phyloP scores from a whole-genome alignment of 1,140 invertebrate species.

The Drosophila bipectinata region DNA sequence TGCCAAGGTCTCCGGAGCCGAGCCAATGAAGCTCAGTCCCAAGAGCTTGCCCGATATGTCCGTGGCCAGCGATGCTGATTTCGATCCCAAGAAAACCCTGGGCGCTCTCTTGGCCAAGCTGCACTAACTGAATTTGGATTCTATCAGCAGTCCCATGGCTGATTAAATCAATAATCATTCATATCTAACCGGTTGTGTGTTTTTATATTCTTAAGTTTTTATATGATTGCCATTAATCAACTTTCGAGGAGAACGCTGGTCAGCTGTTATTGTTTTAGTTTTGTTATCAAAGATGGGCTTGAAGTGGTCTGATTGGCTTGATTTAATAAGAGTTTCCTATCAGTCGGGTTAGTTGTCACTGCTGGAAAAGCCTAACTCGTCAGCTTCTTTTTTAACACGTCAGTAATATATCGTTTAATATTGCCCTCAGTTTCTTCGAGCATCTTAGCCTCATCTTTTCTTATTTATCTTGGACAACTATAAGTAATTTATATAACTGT shows the following conservation, averaged over 20 bases:
- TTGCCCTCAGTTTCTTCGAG: not conserved
- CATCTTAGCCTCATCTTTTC: not conserved
- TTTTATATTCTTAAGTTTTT: conserved; percentile 35
- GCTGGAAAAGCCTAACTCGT: not conserved
- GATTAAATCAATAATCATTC: conserved; percentile 15
- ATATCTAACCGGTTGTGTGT: conserved; percentile 21
- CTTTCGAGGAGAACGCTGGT: not conserved
- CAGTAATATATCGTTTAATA: not conserved
- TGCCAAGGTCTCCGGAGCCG: conserved; percentile 17
- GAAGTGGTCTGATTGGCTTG: conserved; percentile 30
- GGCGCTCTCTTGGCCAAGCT: conserved; percentile 5
- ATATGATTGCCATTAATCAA: conserved; percentile 31
- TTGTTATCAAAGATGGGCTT: conserved; percentile 23
- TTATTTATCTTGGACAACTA: conserved; percentile 2
- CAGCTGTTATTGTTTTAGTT: conserved; percentile 28
- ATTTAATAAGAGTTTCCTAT: conserved; percentile 34
- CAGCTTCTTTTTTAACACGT: not conserved
- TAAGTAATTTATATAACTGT: conserved; percentile 17
- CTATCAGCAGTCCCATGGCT: not conserved
- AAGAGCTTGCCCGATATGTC: conserved; percentile 54
- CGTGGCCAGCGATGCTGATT: conserved; percentile 53
- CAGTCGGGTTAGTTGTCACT: conserved; percentile 12
- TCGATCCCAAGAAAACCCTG: conserved; percentile 29
- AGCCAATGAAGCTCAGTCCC: too few relatives aligned
- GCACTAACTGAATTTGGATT: conserved; percentile 7